Evolutionary conservation across 2,797 vertebrate species (phyloP), one percentile per base, ranked within the genome.

Genomic region (Pipistrellus nathusii): DNA sequence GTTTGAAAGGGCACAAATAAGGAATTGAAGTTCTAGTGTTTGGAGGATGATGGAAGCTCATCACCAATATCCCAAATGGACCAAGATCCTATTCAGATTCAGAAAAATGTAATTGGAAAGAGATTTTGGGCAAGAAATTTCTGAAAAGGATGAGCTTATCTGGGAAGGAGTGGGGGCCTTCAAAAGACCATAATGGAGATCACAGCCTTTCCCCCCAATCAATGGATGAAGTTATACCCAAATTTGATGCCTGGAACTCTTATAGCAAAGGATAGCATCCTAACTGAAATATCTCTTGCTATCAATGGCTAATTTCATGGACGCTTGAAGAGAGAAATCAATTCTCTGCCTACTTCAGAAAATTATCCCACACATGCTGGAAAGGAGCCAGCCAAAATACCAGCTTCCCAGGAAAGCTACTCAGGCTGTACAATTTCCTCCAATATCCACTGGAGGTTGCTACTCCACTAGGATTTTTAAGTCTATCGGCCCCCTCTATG

Each of bases 321-420:
- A 88, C 18, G 7, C 6, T 48, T 93, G 51, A 73, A 75, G 32
- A 87, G 9, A 95, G 48, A 91, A 48, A 88, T 48, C 44, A 90
- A 11, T 32, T 85, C 30, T 80, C 41, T 68, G 44, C 48, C 35
- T n/a, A 51, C 20, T 62, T 78, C 48, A 44, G 38, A 13, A 27
- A 87, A 72, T 69, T 17, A 30, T 80, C 89, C n/a, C 51, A 68
- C 72, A 69, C 75, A 80, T 1, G 5, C 8, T 59, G 30, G 85
- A 91, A 71, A 88, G 12, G 14, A 78, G n/a, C 44, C n/a, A 80
- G 27, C 5, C 72, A 84, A 90, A 48, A 73, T 1, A 1, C 6
- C 15, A 25, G 21, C 12, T 78, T 91, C 84, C 23, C 8, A 18
- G 71, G 30, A n/a, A 90, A 86, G 2, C 44, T 71, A 71, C 53